A percentile compares a stretch with the other conserved stretches of the same genome.
Conservation (phyloP, 2,888 invertebrate species). For the Trichogramma dendrolimi region DNA sequence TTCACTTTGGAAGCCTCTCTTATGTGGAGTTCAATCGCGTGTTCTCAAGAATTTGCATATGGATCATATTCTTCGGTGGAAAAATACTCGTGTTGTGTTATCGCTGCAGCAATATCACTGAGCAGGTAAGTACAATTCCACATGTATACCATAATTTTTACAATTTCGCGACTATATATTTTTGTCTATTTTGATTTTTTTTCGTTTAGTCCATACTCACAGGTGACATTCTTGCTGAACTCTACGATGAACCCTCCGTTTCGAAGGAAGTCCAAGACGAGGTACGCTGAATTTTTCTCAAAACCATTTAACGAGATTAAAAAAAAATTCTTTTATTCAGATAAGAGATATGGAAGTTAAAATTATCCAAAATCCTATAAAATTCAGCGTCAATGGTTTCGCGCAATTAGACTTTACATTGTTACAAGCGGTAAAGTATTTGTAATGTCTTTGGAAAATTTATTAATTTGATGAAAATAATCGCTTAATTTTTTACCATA, state of each 20-base stretch:
- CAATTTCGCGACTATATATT: constrained; percentile 18
- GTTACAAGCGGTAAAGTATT: constrained; percentile 34
- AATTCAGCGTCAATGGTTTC: constrained; percentile 39
- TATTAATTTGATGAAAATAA: no score
- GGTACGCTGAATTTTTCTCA: constrained; percentile 23
- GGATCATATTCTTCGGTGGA: constrained; percentile 8
- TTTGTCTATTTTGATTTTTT: neutral
- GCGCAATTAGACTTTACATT: constrained; percentile 36
- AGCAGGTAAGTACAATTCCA: constrained; percentile 12
- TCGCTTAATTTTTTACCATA: no score
- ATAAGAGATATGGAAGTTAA: constrained; percentile 40
- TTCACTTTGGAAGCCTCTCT: no score
- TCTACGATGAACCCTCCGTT: constrained; percentile 39
- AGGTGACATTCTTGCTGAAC: constrained; percentile 39
- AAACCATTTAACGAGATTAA: no score
- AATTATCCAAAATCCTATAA: constrained; percentile 38
- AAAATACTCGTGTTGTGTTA: constrained; percentile 8
- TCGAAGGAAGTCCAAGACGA: constrained; percentile 35
- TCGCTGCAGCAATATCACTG: constrained; percentile 3
- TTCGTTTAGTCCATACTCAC: constrained; percentile 33
- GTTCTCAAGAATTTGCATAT: neutral
- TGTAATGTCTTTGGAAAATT: no score
- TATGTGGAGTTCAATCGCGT: no score
- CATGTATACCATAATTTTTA: constrained; percentile 10
- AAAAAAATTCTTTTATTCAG: constrained; percentile 24